Conservation (phyloP, 2,113 vertebrate genomes). For the Stigmatopora argus region DNA sequence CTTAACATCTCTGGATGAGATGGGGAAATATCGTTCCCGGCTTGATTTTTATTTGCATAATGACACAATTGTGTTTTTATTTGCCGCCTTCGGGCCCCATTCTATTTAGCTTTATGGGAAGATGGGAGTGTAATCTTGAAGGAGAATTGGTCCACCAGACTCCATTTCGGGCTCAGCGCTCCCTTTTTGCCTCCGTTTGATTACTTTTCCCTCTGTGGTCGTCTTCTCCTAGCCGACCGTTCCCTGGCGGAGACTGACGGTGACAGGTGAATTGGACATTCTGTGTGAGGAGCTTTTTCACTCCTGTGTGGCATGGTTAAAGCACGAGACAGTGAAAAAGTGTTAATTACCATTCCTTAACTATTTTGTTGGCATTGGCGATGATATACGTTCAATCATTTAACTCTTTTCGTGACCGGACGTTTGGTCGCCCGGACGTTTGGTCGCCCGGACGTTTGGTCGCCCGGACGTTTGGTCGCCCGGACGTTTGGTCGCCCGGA, state of each 20-base stretch:
- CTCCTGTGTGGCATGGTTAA: not conserved
- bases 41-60: conserved; percentile 51
- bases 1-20: conserved; percentile 28
- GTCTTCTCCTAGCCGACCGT: not conserved
- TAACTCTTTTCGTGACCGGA: too few species aligned
- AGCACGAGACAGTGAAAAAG: not conserved
- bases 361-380: not conserved
- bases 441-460: too few species aligned
- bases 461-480: too few species aligned
- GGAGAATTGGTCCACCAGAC: conserved; percentile 59
- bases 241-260: conserved; percentile 69
- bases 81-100: conserved; percentile 47
- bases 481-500: too few species aligned
- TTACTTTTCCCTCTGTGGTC: conserved; percentile 48
- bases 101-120: conserved; percentile 59
- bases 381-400: too few species aligned
- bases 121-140: conserved; percentile 51
- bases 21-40: conserved; percentile 27
- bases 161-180: conserved; percentile 49
- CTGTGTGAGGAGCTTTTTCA: not conserved
- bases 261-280: conserved; percentile 64
- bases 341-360: not conserved
- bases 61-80: conserved; percentile 54
- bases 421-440: too few species aligned
- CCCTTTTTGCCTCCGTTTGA: conserved; percentile 48